Base-by-base conservation (phyloP, 2,113 vertebrate genomes). In the Sprattus sprattus region DNA sequence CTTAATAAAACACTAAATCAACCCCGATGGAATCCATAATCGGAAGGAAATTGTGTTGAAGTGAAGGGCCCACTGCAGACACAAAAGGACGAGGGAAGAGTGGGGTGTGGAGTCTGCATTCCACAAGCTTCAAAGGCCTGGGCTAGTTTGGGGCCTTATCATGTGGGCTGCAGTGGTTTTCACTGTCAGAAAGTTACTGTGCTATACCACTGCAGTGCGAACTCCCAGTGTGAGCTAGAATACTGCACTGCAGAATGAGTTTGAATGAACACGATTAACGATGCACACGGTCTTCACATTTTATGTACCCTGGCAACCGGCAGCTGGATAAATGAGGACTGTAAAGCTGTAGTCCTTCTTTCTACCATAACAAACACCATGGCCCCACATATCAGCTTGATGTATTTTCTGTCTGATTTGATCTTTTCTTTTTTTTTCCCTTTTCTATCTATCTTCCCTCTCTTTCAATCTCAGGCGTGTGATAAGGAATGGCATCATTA, bases 401-500 rank as follows among this genome's bases (percentile, higher is more conserved):
- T 39, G 71, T 6, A 39, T 78, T 44, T 78, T 32, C 71, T 44
- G 3, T 16, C 28, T 44, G 25, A 78, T 78, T 78, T 39, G 32
- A 78, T 78, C 71, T 78, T 60, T 4, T 78, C 71, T 78, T 11
- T 15, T 11, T 75, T 13, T 32, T 16, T 78, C 15, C 32, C 11
- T 4, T 78, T 39, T 2, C 4, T 78, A 28, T 78, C 28, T 78
- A 32, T 78, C 71, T 32, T 13, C 67, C 7, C 71, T 6, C 25
- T 78, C 71, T 32, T 78, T 18, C 32, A 16, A 78, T 81, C 39
- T 3, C 87, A 99, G 98, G 97, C 96, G 81, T 99, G 98, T 88
- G 98, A 99, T 85, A 98, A 97, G 87, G 97, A 99, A 52, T 99
- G 98, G 98, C 98, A 99, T 85, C 98, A 99, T 92, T 99, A 98